Evolutionary conservation across 2,113 vertebrate genomes (phyloP), one percentile per base, ranked within the genome.

Genomic region (Apeltes quadracus): DNA sequence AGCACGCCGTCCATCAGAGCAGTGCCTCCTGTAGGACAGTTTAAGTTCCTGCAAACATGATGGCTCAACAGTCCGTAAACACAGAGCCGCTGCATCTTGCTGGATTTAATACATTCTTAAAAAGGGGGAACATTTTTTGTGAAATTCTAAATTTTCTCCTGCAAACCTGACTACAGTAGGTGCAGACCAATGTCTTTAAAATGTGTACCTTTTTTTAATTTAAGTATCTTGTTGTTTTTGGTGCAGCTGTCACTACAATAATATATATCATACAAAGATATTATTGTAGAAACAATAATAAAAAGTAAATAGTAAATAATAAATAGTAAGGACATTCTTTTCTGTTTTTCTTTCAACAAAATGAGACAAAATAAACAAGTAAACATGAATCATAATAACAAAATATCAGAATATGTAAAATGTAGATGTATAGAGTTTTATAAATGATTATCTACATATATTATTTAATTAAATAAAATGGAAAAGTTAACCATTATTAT

Each of bases 11-110:
- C 36, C 53, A 27, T 63, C 23, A 13, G 23, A 12, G 43, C 56
- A 66, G 43, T 20, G 32, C 51, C 58, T 39, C 79, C 73, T 75
- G 25, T 57, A 55, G 80, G 73, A 61, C 44, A 46, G 46, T 51
- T 22, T 3, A 7, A 16, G 46, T 46, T 22, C 63, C 56, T 62
- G 27, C 20, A 4, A 10, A 14, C 14, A 29, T 22, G 2, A 34
- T 0, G 11, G 9, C 13, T n/a, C 34, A 58, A 3, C 5, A 22
- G 56, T 14, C 2, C 11, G 5, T 4, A 14, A 8, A 58, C 56
- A 15, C 6, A 13, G 50, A 25, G 50, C 23, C 48, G n/a, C 4
- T 23, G n/a, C 2, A 1, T 18, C 15, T 55, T 18, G 25, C 15
- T 32, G 29, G 11, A 29, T 18, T 14, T 16, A 54, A 54, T 54